Percentiles rank a stretch among this genome's conserved stretches.
phyloP scores from a whole-genome alignment of 2,113 vertebrate species.

The Daubentonia madagascariensis region DNA sequence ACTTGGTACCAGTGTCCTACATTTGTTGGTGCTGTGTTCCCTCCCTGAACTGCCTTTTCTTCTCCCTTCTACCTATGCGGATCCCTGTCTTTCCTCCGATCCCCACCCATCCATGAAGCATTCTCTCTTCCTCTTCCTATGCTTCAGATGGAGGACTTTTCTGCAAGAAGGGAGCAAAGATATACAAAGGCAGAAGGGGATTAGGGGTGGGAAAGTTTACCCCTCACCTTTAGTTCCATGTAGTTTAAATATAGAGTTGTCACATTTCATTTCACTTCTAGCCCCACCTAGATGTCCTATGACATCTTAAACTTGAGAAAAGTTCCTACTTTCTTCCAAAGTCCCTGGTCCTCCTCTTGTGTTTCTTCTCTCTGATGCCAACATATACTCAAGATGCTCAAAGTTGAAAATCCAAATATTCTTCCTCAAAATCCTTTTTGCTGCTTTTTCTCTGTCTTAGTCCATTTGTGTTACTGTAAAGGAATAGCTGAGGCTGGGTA shows the following conservation, averaged over 20 bases:
- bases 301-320: constrained; percentile 11
- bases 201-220: not conserved
- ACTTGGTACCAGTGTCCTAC: not conserved
- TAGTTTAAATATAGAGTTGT: not conserved
- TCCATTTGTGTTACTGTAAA: no score
- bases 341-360: not conserved
- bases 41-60: not conserved
- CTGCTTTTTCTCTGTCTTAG: not conserved
- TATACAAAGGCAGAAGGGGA: not conserved
- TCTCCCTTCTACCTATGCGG: not conserved
- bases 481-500: no score
- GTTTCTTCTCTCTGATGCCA: not conserved
- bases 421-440: not conserved
- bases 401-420: constrained; percentile 23
- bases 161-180: not conserved
- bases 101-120: not conserved
- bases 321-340: not conserved
- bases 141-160: not conserved
- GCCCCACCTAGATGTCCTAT: not conserved
- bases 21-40: not conserved
- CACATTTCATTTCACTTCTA: not conserved
- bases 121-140: not conserved
- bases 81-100: not conserved
- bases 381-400: not conserved
- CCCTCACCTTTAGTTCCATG: constrained; percentile 7